Evolutionary conservation across 2,888 invertebrate species (phyloP), one percentile per base, ranked within the genome.

Genomic region (Napeogenes inachia): DNA sequence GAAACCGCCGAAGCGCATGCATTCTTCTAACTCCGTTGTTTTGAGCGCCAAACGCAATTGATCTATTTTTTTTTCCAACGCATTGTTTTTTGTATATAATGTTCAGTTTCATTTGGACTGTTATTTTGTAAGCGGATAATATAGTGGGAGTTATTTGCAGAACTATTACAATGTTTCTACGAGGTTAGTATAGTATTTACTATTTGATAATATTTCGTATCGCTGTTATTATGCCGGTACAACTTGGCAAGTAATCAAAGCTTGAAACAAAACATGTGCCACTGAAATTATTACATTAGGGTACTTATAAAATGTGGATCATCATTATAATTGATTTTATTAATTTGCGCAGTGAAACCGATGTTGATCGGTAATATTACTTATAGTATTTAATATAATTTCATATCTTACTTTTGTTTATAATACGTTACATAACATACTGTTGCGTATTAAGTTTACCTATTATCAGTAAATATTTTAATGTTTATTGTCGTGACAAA

Each of bases 241-340:
- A 66, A 67, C 63, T 77, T 80, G 76, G 78, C 78, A 72, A 71
- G 63, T 68, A 70, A 74, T 73, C 75, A 78, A 75, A 70, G 64
- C 67, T 65, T 59, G 61, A 63, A 59, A 62, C 66, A 62, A 66
- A 75, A 73, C 71, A 74, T 68, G 67, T 69, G 70, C 71, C 73
- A 68, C 71, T 74, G 71, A 73, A 67, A 73, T 67, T 68, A 67
- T 70, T 64, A 59, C 58, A 61, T 57, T 63, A 57, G 60, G 60
- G 30, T 30, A 50, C 50, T 50, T 50, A 30, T 50, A 50, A 50
- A 8, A 50, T 8, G 30, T 30, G 10, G 6, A 30, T 30, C 50
- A 50, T 30, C 21, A 30, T 1, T 21, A 50, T 50, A 21, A 50
- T 50, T n/a, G 6, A 10, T 6, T 30, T 50, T 50, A 12, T 6